Evolutionary conservation across 1,140 invertebrate genomes (phyloP).

Genomic region (Trachymyrmex cornetzi): DNA sequence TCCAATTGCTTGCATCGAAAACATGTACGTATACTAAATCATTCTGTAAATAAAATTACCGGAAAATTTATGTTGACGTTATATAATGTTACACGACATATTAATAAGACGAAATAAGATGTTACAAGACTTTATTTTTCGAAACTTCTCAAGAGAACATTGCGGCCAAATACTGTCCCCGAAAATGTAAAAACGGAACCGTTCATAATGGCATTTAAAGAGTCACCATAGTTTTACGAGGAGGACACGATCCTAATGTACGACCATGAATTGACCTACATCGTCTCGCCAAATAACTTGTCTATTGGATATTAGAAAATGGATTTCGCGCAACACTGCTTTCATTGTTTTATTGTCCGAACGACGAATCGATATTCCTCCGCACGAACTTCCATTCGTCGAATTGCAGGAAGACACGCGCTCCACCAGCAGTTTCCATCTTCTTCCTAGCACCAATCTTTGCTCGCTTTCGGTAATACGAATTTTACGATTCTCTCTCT

Average conservation of each 20-base stretch:
- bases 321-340: conserved; percentile 41
- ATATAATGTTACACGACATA: background rate
- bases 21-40: background rate
- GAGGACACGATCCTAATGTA: conserved; percentile 2
- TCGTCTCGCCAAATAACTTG: background rate
- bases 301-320: conserved; percentile 61
- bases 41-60: background rate
- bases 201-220: background rate
- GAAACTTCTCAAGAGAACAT: background rate
- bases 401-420: conserved; percentile 10
- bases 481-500: conserved; percentile 5
- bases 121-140: background rate
- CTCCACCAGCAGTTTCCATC: conserved; percentile 14
- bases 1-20: background rate
- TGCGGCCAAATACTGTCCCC: background rate
- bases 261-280: background rate
- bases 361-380: background rate
- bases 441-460: conserved; percentile 14
- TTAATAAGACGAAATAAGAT: no score
- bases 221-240: background rate
- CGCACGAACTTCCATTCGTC: conserved; percentile 22
- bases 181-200: background rate
- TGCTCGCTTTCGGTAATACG: conserved; percentile 14
- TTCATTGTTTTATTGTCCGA: conserved; percentile 42
- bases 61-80: conserved; percentile 9